Conservation (phyloP, 2,888 invertebrate species). For the Napeogenes inachia region DNA sequence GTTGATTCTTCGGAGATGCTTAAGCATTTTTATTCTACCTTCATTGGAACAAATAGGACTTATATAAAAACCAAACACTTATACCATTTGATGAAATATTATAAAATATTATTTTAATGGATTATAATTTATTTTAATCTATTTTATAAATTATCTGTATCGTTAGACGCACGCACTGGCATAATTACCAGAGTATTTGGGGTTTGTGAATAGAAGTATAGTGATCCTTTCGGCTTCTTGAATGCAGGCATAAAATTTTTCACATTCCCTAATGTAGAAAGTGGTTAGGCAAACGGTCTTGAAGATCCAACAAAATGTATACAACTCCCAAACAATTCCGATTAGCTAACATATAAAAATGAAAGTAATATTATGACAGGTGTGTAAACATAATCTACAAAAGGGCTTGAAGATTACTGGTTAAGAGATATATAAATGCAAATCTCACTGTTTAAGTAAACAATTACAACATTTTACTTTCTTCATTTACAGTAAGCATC, state of each 20-base stretch:
- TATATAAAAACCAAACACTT: background rate
- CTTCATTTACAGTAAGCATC: too few species aligned
- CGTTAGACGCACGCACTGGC: background rate
- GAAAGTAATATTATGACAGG: background rate
- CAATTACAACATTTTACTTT: too few species aligned
- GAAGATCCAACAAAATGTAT: conserved; percentile 11
- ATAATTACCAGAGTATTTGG: conserved; percentile 10
- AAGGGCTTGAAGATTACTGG: too few species aligned
- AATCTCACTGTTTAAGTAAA: too few species aligned
- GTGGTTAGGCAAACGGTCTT: conserved; percentile 19
- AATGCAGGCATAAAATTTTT: conserved; percentile 21
- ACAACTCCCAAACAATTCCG: background rate
- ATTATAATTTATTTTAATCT: background rate
- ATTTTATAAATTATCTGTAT: background rate
- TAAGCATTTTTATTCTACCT: conserved; percentile 20
- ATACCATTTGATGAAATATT: background rate
- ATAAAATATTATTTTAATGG: conserved; percentile 1
- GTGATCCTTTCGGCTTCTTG: conserved; percentile 17
- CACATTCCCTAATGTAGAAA: conserved; percentile 20
- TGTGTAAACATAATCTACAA: too few species aligned
- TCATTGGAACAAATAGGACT: too few species aligned
- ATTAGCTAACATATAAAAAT: conserved; percentile 10
- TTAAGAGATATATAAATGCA: too few species aligned
- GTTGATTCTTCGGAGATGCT: conserved; percentile 33
- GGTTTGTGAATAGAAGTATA: conserved; percentile 3